Base-by-base conservation (phyloP, 2,797 vertebrate genomes). In the Anguilla megastoma region DNA sequence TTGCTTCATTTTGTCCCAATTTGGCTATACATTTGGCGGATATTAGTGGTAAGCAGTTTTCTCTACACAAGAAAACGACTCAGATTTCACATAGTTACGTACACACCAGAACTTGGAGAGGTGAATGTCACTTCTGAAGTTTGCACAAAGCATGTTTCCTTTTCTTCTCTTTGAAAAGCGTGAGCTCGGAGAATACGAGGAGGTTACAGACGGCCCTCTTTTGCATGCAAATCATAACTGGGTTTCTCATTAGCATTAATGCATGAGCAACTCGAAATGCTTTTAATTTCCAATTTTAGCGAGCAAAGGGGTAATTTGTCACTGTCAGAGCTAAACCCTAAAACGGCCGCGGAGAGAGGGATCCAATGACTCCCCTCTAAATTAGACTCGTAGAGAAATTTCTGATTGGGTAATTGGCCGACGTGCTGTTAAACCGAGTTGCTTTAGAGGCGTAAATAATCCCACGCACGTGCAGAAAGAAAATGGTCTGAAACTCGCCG, bases 191-290 rank as follows among this genome's bases (percentile, higher is more conserved):
- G 91, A 91, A 95, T 94, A 93, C 94, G 95, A 97, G 95, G 96
- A 98, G 97, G 97, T 98, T 97, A 97, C 97, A 97, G 97, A 97
- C 98, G 96, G 96, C 96, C 97, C 97, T 99, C 97, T 98, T 99
- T 99, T 97, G 97, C 98, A 99, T 99, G 98, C 98, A 99, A 99
- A 99, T 99, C 98, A 98, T 99, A 98, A 98, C 98, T 98, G 97
- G 97, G 96, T 96, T 97, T 98, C 97, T 98, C 98, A 99, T 99
- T 99, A 99, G 97, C 98, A 99, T 99, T 99, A 99, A 99, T 99
- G 98, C 98, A 99, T 99, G 98, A 99, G 97, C 97, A 99, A 98
- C 97, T 98, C 98, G 99, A 99, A 99, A 99, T 99, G 98, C 98
- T 99, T 99, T 99, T 99, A 99, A 99, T 99, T 99, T 99, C 98